Evolutionary conservation across 1,140 invertebrate species (phyloP).

Genomic region (Cecropterus lyciades): DNA sequence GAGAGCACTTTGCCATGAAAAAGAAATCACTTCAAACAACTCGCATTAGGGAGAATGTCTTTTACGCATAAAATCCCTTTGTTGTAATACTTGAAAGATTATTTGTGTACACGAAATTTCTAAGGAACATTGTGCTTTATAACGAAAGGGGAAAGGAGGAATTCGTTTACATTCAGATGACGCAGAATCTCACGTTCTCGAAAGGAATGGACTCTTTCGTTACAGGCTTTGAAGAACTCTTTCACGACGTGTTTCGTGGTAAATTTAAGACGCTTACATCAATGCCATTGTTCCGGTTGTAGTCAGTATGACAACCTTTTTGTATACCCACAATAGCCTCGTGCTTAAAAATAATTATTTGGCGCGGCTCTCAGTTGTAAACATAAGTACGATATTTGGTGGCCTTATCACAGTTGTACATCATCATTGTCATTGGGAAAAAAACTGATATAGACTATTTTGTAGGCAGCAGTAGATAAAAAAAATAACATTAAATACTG

Average conservation of each 20-base stretch:
- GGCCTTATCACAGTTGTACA: too few species aligned
- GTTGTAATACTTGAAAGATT: conserved; percentile 48
- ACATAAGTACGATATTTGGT: too few species aligned
- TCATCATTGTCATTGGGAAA: too few species aligned
- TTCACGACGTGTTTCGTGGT: conserved; percentile 33
- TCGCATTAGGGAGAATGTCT: conserved; percentile 47
- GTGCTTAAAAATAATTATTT: too few species aligned
- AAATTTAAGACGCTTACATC: conserved; percentile 24
- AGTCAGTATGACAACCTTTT: too few species aligned
- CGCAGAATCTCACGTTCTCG: conserved; percentile 8
- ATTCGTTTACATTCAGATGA: conserved; percentile 1
- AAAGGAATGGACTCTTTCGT: conserved; percentile 27
- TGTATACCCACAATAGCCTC: too few species aligned
- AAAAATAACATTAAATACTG: too few species aligned
- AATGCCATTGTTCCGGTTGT: too few species aligned
- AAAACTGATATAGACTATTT: too few species aligned
- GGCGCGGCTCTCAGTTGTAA: too few species aligned
- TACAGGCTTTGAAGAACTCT: conserved; percentile 40
- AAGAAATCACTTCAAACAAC: conserved; percentile 53
- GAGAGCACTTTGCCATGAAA: conserved; percentile 34
- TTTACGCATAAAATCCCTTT: conserved; percentile 45
- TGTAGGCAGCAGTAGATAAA: too few species aligned
- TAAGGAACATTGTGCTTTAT: conserved; percentile 24
- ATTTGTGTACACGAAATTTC: conserved; percentile 20
- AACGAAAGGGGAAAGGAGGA: neutral